These are phyloP conservation scores for Pyrgilauda ruficollis DNA, from an alignment of 2,113 vertebrate species.

Conservation along the genomic window DNA sequence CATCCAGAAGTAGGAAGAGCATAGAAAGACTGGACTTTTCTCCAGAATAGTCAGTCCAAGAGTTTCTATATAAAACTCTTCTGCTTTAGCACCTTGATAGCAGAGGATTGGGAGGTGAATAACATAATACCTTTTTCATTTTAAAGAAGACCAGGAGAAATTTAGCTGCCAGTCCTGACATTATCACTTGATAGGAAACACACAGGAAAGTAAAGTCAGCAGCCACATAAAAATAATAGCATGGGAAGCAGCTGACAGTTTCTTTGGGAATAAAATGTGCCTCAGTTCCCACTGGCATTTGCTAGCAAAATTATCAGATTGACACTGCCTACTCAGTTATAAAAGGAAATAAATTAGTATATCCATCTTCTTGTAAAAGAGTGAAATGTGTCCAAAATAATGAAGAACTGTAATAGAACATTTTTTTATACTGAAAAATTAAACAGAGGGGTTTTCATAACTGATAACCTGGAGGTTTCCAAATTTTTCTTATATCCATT, in stretches of 20 bases:
- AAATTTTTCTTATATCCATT: neutral
- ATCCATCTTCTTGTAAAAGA: neutral
- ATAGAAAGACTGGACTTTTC: neutral
- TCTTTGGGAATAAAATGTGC: neutral
- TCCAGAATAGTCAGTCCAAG: neutral
- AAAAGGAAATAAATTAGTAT: neutral
- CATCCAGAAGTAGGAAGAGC: neutral
- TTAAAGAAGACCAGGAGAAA: neutral
- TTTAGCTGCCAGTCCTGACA: neutral
- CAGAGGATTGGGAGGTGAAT: neutral
- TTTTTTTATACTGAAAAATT: neutral
- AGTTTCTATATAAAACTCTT: neutral
- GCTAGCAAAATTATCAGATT: neutral
- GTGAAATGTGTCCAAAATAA: neutral
- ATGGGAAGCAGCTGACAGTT: neutral
- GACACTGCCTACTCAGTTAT: neutral
- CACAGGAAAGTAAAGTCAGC: neutral
- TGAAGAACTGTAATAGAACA: neutral
- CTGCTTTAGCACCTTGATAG: neutral
- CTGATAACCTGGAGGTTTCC: neutral
- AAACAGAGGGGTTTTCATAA: rapidly evolving
- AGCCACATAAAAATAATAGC: neutral
- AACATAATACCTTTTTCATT: neutral
- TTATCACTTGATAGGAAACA: neutral
- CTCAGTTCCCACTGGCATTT: neutral